Percentiles rank a stretch among this genome's conserved stretches.
Conservation (phyloP, 2,113 vertebrate species). For the Merops nubicus region DNA sequence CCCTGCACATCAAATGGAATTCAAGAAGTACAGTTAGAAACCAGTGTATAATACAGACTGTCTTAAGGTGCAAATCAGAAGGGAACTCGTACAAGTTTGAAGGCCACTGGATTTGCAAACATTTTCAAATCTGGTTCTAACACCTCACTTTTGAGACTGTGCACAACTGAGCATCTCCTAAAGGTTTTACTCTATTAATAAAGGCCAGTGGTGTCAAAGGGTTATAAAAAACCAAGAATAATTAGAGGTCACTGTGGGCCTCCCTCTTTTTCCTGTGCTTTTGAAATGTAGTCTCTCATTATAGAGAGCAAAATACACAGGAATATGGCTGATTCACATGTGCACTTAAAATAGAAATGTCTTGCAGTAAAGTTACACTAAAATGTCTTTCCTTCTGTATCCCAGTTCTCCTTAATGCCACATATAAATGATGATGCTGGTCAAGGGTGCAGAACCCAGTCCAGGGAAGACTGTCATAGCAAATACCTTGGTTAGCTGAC, state of each 20-base stretch:
- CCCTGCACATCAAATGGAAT: background rate
- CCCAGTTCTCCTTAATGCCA: background rate
- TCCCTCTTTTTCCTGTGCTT: background rate
- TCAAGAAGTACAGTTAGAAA: slow-evolving; percentile 12
- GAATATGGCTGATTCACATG: background rate
- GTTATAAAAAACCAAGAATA: background rate
- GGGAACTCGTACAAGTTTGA: background rate
- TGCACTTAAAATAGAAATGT: background rate
- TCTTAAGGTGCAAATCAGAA: slow-evolving; percentile 3
- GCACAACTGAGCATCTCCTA: background rate
- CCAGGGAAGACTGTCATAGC: background rate
- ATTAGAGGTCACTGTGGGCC: background rate
- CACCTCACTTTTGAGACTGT: background rate
- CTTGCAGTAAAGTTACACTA: background rate
- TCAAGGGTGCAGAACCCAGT: background rate
- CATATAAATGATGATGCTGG: background rate
- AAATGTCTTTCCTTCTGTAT: background rate
- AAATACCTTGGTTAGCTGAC: background rate
- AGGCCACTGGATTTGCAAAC: background rate
- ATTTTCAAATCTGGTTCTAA: background rate
- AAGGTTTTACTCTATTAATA: background rate
- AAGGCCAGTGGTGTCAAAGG: background rate
- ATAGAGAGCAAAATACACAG: background rate
- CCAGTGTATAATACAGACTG: background rate
- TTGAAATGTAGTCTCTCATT: background rate